Percentiles rank a stretch among this genome's conserved stretches.
Conservation (phyloP, 1,140 invertebrate genomes). For the Pantala flavescens region DNA sequence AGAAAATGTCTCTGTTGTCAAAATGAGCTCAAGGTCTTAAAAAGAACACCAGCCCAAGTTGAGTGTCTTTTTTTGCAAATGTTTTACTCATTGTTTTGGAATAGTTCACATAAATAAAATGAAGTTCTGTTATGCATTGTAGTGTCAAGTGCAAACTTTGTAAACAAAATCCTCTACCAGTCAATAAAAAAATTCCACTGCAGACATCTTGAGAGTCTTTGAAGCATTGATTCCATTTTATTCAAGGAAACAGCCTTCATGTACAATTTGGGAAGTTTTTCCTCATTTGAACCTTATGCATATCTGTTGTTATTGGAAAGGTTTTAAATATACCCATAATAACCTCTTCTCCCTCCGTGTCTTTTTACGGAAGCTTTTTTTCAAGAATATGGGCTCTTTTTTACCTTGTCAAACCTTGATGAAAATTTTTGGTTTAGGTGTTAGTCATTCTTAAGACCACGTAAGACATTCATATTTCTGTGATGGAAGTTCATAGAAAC, state of each 20-base stretch:
- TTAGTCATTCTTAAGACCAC: neutral
- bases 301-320: neutral
- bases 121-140: constrained; percentile 6
- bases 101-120: neutral
- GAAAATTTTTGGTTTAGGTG: neutral
- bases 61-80: neutral
- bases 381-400: neutral
- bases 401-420: neutral
- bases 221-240: constrained; percentile 7
- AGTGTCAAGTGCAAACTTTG: constrained; percentile 9
- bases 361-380: neutral
- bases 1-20: constrained; percentile 5
- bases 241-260: constrained; percentile 5
- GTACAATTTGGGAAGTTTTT: neutral
- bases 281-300: neutral
- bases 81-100: neutral
- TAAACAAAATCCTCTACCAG: neutral
- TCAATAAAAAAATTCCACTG: constrained; percentile 8
- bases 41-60: neutral
- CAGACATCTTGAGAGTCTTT: neutral
- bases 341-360: too few relatives aligned
- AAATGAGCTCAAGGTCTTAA: neutral
- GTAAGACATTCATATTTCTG: constrained; percentile 2
- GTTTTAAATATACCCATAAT: neutral
- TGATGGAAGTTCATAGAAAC: constrained; percentile 1